Percentiles rank a stretch among this genome's conserved stretches.
Conservation (phyloP, 2,113 vertebrate genomes). For the Isurus oxyrinchus region DNA sequence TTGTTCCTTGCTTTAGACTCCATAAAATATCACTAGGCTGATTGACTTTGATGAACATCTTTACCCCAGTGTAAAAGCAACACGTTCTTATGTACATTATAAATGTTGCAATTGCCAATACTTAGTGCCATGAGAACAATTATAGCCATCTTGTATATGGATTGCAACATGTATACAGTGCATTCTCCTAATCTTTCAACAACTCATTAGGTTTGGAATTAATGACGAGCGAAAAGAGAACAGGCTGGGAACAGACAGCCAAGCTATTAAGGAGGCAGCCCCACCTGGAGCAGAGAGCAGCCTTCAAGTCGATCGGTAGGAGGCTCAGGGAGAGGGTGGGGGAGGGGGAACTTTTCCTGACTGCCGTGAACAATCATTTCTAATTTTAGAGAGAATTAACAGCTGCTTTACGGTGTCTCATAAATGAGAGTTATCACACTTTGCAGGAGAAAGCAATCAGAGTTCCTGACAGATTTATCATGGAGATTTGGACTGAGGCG, state of each 20-base stretch:
- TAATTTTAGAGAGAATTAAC: slow-evolving; percentile 43
- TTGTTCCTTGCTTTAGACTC: background rate
- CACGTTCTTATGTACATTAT: background rate
- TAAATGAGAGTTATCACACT: slow-evolving; percentile 38
- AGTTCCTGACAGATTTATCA: slow-evolving; percentile 9
- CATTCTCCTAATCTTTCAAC: slow-evolving; percentile 32
- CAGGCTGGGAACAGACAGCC: slow-evolving; percentile 42
- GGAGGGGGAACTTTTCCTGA: slow-evolving; percentile 40
- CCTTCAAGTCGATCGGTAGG: slow-evolving; percentile 40
- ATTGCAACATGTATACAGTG: slow-evolving; percentile 12
- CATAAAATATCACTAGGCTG: background rate
- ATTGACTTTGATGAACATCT: background rate
- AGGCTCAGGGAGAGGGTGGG: slow-evolving; percentile 35
- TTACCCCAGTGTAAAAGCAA: background rate
- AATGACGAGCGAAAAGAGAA: slow-evolving; percentile 49
- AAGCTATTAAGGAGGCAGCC: slow-evolving; percentile 44
- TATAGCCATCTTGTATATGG: background rate
- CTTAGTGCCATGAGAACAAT: slow-evolving; percentile 10
- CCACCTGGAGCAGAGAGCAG: slow-evolving; percentile 48
- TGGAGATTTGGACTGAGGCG: background rate
- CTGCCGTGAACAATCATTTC: slow-evolving; percentile 40
- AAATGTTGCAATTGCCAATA: slow-evolving; percentile 23
- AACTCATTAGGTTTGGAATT: slow-evolving; percentile 48
- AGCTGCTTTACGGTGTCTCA: slow-evolving; percentile 42
- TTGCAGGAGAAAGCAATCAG: slow-evolving; percentile 40